Conservation (phyloP, 2,113 vertebrate species). For the Siniperca knerii region DNA sequence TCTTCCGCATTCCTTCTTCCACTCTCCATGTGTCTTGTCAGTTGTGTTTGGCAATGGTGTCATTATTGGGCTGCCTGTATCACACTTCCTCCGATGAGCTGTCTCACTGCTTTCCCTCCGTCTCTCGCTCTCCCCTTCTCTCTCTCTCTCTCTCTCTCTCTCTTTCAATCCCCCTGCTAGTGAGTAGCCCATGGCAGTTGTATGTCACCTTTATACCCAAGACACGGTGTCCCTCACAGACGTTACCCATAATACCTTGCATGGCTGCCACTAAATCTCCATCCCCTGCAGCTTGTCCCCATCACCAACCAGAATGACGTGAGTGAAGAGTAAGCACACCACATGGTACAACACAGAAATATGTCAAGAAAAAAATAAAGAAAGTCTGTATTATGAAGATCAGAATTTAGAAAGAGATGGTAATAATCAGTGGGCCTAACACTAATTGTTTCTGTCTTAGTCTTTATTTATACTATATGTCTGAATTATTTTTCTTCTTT, state of each 20-base stretch:
- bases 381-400: neutral
- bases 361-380: slow-evolving; percentile 14
- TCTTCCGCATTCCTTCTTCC: slow-evolving; percentile 68
- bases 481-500: neutral
- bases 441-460: neutral
- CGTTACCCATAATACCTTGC: slow-evolving; percentile 79
- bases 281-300: slow-evolving; percentile 64
- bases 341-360: slow-evolving; percentile 25
- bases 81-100: slow-evolving; percentile 73
- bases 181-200: slow-evolving; percentile 69
- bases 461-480: neutral
- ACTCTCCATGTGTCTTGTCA: slow-evolving; percentile 81
- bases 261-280: slow-evolving; percentile 69
- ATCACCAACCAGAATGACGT: slow-evolving; percentile 59
- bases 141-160: slow-evolving; percentile 39
- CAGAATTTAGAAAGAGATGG: neutral
- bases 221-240: slow-evolving; percentile 76
- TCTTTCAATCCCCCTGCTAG: slow-evolving; percentile 55
- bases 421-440: neutral
- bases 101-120: slow-evolving; percentile 65
- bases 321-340: slow-evolving; percentile 36
- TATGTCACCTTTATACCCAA: slow-evolving; percentile 79
- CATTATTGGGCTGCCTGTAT: slow-evolving; percentile 80
- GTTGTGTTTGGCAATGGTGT: slow-evolving; percentile 80
- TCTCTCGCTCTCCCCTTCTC: slow-evolving; percentile 47